Base-by-base conservation (phyloP, 2,888 invertebrate species). In the Lasioglossum morio region DNA sequence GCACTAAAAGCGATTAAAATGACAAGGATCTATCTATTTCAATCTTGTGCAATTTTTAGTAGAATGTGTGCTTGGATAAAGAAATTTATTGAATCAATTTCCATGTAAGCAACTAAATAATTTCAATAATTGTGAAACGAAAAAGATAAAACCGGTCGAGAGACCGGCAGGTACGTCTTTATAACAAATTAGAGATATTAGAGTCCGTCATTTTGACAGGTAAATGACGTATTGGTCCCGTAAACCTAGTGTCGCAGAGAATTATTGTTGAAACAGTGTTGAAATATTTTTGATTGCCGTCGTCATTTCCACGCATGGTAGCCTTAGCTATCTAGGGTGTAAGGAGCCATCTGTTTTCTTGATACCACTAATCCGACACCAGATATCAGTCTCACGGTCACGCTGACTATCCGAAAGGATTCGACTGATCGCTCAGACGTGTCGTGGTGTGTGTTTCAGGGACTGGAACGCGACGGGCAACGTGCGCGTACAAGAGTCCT, bases 391-490 rank as follows among this genome's bases (percentile, higher is more conserved):
- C 87, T 89, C 88, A 88, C 88, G 89, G 81, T 87, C 81, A 75
- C 86, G 86, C 73, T 85, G 86, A 82, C 72, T 81, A 87, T 85
- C 82, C 87, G 85, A 81, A 87, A 81, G 90, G 81, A 90, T 82
- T 85, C 85, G 90, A 89, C 82, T 85, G 90, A 88, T 88, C 85
- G 86, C 88, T 91, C 91, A 89, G 88, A 91, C 85, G 88, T 85
- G 88, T 87, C 86, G 79, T 90, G 86, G 82, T 89, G 84, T 91
- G 85, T 94, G 94, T 95, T 94, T 87, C 94, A 95, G 95, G 95
- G 95, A 95, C 89, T 95, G 95, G 95, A 95, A 94, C 93, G 94
- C 94, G 92, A 94, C 95, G 94, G 92, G 94, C 93, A 95, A 94
- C 91, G 94, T 94, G 83, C 95, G 95, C 92, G 94, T 95, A 90